Evolutionary conservation across 2,113 vertebrate species (phyloP).

Genomic region (Callorhinus ursinus): DNA sequence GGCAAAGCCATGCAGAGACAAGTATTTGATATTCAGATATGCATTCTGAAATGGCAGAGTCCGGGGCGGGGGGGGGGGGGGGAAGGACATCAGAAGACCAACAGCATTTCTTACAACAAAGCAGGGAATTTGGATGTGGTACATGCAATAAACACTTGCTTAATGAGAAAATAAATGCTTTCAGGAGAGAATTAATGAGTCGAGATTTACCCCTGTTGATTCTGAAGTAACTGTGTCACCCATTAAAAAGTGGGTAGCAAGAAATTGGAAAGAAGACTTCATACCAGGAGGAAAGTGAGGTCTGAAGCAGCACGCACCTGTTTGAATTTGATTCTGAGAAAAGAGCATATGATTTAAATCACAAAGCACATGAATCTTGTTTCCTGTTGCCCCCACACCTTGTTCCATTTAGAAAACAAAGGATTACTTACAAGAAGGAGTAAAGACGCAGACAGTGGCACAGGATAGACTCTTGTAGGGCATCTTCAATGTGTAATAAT

Average conservation of each 20-base stretch:
- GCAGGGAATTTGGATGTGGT: neutral
- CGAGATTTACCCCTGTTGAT: neutral
- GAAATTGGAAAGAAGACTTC: neutral
- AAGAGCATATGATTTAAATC: neutral
- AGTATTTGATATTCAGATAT: neutral
- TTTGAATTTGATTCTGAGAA: neutral
- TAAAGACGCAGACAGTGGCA: neutral
- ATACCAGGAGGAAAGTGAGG: neutral
- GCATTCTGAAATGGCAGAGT: neutral
- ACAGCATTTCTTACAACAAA: neutral
- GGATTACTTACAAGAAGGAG: neutral
- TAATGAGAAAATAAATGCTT: neutral
- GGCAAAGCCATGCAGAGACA: neutral
- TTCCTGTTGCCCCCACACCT: neutral
- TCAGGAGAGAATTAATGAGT: neutral
- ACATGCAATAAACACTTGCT: neutral
- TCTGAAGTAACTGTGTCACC: neutral
- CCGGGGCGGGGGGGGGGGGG: no score
- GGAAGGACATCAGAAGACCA: neutral
- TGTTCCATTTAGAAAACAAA: constrained; percentile 26
- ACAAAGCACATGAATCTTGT: neutral
- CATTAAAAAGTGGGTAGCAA: neutral
- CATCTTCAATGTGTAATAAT: neutral
- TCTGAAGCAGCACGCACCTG: neutral
- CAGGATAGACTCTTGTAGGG: neutral